Percentiles rank a stretch among this genome's conserved stretches.
Evolutionary conservation across 2,888 invertebrate species (phyloP).

Genomic region (Drosophila acutilabella): DNA sequence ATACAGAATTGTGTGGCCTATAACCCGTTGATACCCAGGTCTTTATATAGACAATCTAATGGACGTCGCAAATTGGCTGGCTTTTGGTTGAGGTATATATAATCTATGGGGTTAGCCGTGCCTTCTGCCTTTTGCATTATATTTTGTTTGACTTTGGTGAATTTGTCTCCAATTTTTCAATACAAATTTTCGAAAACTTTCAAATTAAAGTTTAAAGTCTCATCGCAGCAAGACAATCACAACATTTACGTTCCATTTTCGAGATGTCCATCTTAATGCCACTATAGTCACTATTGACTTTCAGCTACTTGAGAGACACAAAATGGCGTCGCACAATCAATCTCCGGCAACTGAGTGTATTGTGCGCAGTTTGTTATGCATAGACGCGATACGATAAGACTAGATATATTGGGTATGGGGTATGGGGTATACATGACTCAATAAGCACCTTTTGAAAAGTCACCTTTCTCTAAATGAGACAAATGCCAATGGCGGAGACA

Average conservation of each 20-base stretch:
- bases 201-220: background rate
- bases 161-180: background rate
- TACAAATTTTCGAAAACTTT: slow-evolving; percentile 23
- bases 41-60: no score
- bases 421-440: slow-evolving; percentile 12
- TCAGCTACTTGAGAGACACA: slow-evolving; percentile 38
- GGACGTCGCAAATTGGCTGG: no score
- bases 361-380: slow-evolving; percentile 61
- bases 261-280: slow-evolving; percentile 25
- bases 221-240: slow-evolving; percentile 20
- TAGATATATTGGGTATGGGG: slow-evolving; percentile 1
- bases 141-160: no score
- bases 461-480: slow-evolving; percentile 71
- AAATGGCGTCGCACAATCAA: slow-evolving; percentile 68
- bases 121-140: no score
- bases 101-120: no score
- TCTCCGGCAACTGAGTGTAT: slow-evolving; percentile 53
- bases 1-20: no score
- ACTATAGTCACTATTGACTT: slow-evolving; percentile 25
- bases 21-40: no score
- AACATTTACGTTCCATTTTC: slow-evolving; percentile 20
- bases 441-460: slow-evolving; percentile 53
- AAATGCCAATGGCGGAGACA: slow-evolving; percentile 61
- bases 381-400: slow-evolving; percentile 10
- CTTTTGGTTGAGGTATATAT: no score